Percentiles rank a stretch among this genome's conserved stretches.
phyloP scores from a whole-genome alignment of 2,113 vertebrate genomes.

The Mesitornis unicolor region DNA sequence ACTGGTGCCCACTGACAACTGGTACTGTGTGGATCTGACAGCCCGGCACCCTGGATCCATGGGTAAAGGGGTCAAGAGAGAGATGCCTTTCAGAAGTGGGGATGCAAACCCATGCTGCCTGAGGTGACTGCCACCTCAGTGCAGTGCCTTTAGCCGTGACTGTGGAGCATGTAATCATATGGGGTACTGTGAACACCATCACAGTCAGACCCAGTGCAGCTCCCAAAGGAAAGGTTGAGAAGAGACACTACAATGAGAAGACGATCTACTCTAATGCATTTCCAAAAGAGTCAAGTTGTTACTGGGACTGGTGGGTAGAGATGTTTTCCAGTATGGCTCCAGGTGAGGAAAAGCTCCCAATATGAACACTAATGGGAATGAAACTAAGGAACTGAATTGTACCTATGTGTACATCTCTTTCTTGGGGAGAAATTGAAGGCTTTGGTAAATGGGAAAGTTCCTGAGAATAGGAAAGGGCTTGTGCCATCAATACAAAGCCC shows the following conservation, averaged over 20 bases:
- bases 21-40: background rate
- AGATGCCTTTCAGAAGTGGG: background rate
- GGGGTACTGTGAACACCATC: background rate
- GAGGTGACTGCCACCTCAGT: slow-evolving; percentile 26
- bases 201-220: background rate
- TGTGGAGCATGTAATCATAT: background rate
- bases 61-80: background rate
- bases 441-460: background rate
- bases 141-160: background rate
- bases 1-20: fast-evolving
- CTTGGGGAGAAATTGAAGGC: background rate
- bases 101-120: slow-evolving; percentile 16
- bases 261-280: background rate
- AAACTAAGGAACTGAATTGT: background rate
- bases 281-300: background rate
- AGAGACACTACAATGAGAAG: background rate
- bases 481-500: background rate
- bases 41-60: background rate
- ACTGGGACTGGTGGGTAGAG: background rate
- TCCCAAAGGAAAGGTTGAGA: background rate
- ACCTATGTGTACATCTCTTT: background rate
- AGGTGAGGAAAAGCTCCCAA: background rate
- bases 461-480: background rate
- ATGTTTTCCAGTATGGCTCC: background rate
- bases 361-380: background rate